A percentile compares a stretch with the other conserved stretches of the same genome.
Conservation (phyloP, 2,113 vertebrate species). For the Tyrannus savana region DNA sequence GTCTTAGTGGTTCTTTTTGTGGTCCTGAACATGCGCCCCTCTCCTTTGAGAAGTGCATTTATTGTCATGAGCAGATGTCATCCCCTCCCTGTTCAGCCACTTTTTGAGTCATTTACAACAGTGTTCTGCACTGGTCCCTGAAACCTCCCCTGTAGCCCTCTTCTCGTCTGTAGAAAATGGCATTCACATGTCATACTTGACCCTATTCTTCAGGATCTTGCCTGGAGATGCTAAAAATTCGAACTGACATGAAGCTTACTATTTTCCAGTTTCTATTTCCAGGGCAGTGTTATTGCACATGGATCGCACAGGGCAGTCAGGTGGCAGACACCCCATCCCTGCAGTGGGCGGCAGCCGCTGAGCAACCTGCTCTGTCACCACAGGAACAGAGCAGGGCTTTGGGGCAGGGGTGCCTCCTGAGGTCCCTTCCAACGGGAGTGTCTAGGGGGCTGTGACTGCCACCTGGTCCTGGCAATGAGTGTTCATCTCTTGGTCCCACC, state of each 20-base stretch:
- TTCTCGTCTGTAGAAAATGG: not conserved
- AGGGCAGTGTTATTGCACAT: not conserved
- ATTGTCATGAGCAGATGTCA: not conserved
- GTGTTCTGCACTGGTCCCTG: not conserved
- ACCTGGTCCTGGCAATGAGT: not conserved
- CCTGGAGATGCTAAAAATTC: not conserved
- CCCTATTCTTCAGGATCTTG: not conserved
- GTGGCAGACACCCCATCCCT: not conserved
- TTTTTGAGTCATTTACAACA: not conserved
- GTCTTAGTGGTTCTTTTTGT: not conserved
- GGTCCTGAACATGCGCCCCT: not conserved
- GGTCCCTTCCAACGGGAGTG: not conserved
- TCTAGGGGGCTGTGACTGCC: not conserved
- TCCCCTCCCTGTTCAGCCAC: not conserved
- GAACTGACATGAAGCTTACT: fast-evolving
- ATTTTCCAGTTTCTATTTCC: not conserved
- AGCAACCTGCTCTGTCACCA: not conserved
- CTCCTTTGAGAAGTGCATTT: not conserved
- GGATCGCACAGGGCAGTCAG: not conserved
- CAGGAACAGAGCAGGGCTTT: fast-evolving
- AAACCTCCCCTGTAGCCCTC: not conserved
- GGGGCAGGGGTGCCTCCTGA: too few relatives aligned
- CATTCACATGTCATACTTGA: not conserved
- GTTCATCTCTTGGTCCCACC: not conserved
- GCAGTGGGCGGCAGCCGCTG: not conserved